These are phyloP conservation scores for Pseudococcus viburni DNA, from an alignment of 2,888 invertebrate genomes.

Conservation along the genomic window DNA sequence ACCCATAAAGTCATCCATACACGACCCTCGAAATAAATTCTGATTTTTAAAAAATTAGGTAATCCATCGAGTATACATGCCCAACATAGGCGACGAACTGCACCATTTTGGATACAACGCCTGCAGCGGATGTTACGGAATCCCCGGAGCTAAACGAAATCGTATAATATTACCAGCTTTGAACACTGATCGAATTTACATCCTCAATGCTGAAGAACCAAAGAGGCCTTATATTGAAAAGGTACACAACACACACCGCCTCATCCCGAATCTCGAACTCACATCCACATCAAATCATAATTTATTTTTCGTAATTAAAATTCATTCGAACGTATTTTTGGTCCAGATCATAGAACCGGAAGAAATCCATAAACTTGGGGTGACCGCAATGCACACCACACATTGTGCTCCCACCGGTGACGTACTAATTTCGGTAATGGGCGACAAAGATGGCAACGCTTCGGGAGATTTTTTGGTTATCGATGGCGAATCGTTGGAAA, in stretches of 20 bases:
- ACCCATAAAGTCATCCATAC: too few relatives aligned
- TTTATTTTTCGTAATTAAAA: too few relatives aligned
- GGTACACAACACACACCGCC: constrained; percentile 72
- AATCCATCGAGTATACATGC: constrained; percentile 87
- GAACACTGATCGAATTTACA: constrained; percentile 85
- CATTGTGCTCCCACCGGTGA: constrained; percentile 95
- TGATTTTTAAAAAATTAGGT: constrained; percentile 74
- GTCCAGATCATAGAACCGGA: constrained; percentile 83
- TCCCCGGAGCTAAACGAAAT: constrained; percentile 77
- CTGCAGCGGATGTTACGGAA: constrained; percentile 90
- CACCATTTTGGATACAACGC: constrained; percentile 98
- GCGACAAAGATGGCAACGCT: constrained; percentile 86
- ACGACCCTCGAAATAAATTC: too few relatives aligned
- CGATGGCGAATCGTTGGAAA: constrained; percentile 84
- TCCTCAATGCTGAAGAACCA: constrained; percentile 85
- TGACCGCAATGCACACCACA: constrained; percentile 92
- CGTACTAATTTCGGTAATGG: constrained; percentile 96
- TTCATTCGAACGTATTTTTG: not conserved
- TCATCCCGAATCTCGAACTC: too few relatives aligned
- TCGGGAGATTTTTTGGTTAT: constrained; percentile 91
- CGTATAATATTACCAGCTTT: constrained; percentile 87
- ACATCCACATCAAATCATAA: too few relatives aligned
- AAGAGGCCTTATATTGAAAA: constrained; percentile 82
- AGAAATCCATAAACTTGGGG: constrained; percentile 82
- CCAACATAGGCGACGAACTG: constrained; percentile 85